Conservation (phyloP, 1,140 invertebrate genomes). For the Drosophila simulans region DNA sequence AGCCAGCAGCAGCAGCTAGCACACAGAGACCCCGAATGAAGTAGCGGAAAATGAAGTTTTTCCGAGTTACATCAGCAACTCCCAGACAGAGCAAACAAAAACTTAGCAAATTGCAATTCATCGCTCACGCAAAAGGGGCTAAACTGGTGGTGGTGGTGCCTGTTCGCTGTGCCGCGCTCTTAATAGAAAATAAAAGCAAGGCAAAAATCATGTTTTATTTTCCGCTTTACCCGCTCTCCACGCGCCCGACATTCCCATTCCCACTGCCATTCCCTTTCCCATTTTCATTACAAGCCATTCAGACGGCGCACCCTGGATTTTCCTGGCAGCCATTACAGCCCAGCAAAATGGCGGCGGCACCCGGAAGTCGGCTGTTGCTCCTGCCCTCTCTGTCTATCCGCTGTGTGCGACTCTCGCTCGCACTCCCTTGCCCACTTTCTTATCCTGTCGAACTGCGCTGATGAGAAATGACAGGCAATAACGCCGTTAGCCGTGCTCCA, state of each 20-base stretch:
- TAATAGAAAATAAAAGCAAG: slow-evolving; percentile 79
- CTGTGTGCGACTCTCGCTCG: neutral
- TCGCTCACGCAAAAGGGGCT: slow-evolving; percentile 47
- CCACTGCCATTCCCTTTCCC: neutral
- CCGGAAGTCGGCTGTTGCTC: slow-evolving; percentile 72
- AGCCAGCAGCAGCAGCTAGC: neutral
- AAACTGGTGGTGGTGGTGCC: neutral
- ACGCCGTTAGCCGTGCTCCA: slow-evolving; percentile 74
- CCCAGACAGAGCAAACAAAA: slow-evolving; percentile 64
- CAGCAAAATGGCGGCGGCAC: slow-evolving; percentile 58
- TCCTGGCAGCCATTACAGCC: slow-evolving; percentile 58
- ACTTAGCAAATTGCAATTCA: slow-evolving; percentile 79
- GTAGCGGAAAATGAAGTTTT: slow-evolving; percentile 79
- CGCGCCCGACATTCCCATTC: neutral
- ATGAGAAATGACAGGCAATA: slow-evolving; percentile 83
- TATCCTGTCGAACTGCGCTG: slow-evolving; percentile 44
- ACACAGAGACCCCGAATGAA: slow-evolving; percentile 62
- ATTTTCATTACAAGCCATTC: slow-evolving; percentile 76
- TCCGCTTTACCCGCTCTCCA: slow-evolving; percentile 1
- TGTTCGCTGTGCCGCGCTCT: slow-evolving; percentile 1
- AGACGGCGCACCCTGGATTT: slow-evolving; percentile 41
- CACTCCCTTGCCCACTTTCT: neutral
- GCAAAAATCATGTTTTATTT: slow-evolving; percentile 72
- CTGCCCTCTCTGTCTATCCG: slow-evolving; percentile 13
- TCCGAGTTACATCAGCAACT: slow-evolving; percentile 50